These are phyloP conservation scores for Indri indri DNA, from an alignment of 2,113 vertebrate genomes.

Conservation along the genomic window DNA sequence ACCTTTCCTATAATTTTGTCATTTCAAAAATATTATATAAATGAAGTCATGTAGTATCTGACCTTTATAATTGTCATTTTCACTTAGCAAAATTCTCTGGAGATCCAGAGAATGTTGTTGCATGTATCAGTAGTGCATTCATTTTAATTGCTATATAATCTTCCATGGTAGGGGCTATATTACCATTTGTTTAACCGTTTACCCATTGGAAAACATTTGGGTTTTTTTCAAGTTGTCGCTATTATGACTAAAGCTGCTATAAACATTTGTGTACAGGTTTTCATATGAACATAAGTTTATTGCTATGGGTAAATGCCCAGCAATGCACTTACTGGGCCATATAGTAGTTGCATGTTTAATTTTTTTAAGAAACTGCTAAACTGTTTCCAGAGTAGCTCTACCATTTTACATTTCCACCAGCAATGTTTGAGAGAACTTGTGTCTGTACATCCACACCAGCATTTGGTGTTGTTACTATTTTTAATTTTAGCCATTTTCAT, in stretches of 20 bases:
- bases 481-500: background rate
- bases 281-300: background rate
- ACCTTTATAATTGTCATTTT: background rate
- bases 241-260: background rate
- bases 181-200: background rate
- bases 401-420: background rate
- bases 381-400: background rate
- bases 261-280: background rate
- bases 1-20: background rate
- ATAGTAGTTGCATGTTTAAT: background rate
- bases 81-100: background rate
- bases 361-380: background rate
- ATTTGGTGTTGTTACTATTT: background rate
- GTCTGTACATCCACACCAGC: background rate
- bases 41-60: background rate
- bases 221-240: background rate
- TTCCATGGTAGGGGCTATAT: background rate
- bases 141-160: too few relatives aligned
- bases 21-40: background rate
- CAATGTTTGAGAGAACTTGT: background rate
- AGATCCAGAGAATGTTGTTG: background rate
- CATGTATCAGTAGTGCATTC: background rate
- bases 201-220: background rate
- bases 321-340: background rate
- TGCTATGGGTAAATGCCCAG: background rate